Percentiles rank a stretch among this genome's conserved stretches.
phyloP scores from a whole-genome alignment of 2,797 vertebrate species.

The Masticophis lateralis region DNA sequence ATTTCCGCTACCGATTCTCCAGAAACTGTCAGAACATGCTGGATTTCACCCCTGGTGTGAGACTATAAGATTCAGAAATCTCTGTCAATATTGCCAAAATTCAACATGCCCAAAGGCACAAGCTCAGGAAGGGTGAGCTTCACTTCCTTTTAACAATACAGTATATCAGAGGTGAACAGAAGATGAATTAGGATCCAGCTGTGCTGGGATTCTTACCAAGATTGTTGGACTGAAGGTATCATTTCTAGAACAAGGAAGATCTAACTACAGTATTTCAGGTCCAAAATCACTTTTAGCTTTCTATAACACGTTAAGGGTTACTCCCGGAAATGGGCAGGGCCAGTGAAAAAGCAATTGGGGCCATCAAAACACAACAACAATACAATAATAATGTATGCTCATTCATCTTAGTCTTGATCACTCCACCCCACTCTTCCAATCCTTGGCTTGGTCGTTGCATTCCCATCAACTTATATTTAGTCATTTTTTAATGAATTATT shows the following conservation, averaged over 20 bases:
- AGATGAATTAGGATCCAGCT: not conserved
- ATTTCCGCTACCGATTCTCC: too few species aligned
- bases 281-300: not conserved
- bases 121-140: not conserved
- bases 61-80: not conserved
- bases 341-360: not conserved
- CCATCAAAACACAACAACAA: not conserved
- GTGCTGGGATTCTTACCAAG: not conserved
- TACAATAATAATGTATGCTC: not conserved
- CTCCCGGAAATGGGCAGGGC: not conserved
- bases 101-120: not conserved
- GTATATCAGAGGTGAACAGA: slow-evolving; percentile 55
- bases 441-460: not conserved
- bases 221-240: not conserved
- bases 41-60: not conserved
- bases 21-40: too few species aligned
- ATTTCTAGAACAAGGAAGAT: not conserved
- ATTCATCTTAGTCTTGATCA: not conserved
- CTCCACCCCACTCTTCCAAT: not conserved
- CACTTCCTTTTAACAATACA: slow-evolving; percentile 50
- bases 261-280: not conserved
- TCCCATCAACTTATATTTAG: not conserved
- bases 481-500: not conserved
- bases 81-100: not conserved
- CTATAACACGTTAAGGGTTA: not conserved